Evolutionary conservation across 2,888 invertebrate species (phyloP), one percentile per base, ranked within the genome.

Genomic region (Eristalis arbustorum): DNA sequence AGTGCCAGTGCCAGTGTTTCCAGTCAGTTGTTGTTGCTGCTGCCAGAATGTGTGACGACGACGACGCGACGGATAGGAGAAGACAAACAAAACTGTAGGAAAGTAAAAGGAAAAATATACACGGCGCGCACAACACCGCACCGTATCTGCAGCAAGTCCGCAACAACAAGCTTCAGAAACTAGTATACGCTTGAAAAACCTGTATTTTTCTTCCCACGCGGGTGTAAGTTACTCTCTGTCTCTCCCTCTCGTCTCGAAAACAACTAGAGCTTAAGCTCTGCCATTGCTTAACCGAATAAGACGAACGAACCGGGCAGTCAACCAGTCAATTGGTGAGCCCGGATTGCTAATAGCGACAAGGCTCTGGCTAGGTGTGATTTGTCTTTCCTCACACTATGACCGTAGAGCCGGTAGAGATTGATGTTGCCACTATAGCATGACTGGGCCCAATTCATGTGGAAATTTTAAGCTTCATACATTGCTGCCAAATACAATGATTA

Each of bases 131-230:
- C 25, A 18, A 10, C 49, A 49, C 18, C 18, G 18, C 2, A 49
- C 49, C 49, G n/a, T n/a, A n/a, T n/a, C n/a, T n/a, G n/a, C n/a
- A 18, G 6, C 49, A 49, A 42, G n/a, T n/a, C n/a, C 6, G 5
- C n/a, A 42, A 42, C n/a, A 42, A 42, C n/a, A 42, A 42, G 42
- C 42, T 42, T n/a, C 14, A 14, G 37, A 80, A 80, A 68, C 72
- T 63, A 28, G 64, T 68, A 69, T 56, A 68, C 71, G 64, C 62
- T 82, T 78, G 83, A 74, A 82, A 87, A 87, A 87, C 87, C 82
- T 87, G 87, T 87, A 82, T 87, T 82, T 82, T 82, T 78, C 87
- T 87, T 87, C 87, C 87, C 87, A 87, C 87, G 87, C 85, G 74
- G 69, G 49, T 81, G 64, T 13, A 59, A 49, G n/a, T 31, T 3